Base-by-base conservation (phyloP, 2,888 invertebrate species). In the Pteria penguin region DNA sequence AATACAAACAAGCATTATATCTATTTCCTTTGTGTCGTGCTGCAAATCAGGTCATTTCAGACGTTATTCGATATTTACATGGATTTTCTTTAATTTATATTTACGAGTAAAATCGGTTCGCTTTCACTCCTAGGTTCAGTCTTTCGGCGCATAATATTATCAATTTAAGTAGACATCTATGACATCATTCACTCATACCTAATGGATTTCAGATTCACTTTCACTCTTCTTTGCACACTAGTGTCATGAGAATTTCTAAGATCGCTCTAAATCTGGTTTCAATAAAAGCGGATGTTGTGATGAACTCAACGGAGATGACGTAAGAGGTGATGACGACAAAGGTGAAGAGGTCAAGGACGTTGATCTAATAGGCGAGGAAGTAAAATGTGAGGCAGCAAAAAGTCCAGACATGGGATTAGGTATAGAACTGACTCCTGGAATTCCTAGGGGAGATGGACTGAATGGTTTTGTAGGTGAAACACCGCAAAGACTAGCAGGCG, bases 401-500 rank as follows among this genome's bases (percentile, higher is more conserved):
- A 76, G 72, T 32, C 72, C 67, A 18, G 76, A 57, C 33, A 65
- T 65, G 18, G 72, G 65, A 22, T 61, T 54, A 18, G 63, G 57
- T 29, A 65, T 65, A 22, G 68, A 68, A 14, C 52, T 29, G 31
- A 31, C n/a, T 14, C 45, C 45, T 8, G 72, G 55, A 36, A 76
- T 72, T 76, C 76, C 76, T 14, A 76, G 29, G 33, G 68, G n/a
- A 27, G 32, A 55, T 31, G 72, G 76, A 14, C 71, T 76, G 52
- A 65, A 76, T n/a, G 76, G 76, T 63, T 76, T 76, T n/a, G 71
- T 68, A 18, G 76, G 66, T n/a, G 72, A 52, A 2, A 61, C 67
- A 22, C 63, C 72, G 71, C 76, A 76, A 57, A 76, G 45, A 26
- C 72, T 66, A n/a, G n/a, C n/a, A 1, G 76, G 67, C 4, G 72